These are phyloP conservation scores for Forficula auricularia DNA, from an alignment of 1,140 invertebrate species.

Conservation along the genomic window DNA sequence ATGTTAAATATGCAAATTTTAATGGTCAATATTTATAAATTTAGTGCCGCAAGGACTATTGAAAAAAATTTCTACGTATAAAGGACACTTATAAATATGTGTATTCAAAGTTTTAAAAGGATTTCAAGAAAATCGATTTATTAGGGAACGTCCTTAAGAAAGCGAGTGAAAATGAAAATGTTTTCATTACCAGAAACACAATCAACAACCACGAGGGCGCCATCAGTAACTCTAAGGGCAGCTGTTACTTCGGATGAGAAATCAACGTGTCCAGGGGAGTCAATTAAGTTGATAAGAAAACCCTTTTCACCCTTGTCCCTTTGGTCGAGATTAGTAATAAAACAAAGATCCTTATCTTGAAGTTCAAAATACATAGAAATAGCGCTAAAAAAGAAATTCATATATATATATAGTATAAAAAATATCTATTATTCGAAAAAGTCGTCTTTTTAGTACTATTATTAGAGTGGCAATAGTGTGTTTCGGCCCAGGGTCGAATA, in stretches of 20 bases:
- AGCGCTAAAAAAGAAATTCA: constrained; percentile 47
- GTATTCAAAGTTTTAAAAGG: too few relatives aligned
- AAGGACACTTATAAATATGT: too few relatives aligned
- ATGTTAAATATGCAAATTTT: too few relatives aligned
- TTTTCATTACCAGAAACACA: constrained; percentile 96
- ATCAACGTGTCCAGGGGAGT: constrained; percentile 98
- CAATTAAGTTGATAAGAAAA: constrained; percentile 98
- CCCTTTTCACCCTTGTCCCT: constrained; percentile 77
- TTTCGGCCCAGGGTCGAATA: too few relatives aligned
- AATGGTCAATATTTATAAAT: too few relatives aligned
- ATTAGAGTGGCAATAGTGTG: too few relatives aligned
- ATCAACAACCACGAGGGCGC: constrained; percentile 97
- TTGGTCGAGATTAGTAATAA: constrained; percentile 77
- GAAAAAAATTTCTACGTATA: constrained; percentile 15
- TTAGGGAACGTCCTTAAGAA: too few relatives aligned
- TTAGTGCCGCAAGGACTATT: too few relatives aligned
- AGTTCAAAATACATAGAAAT: constrained; percentile 98
- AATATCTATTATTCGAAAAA: too few relatives aligned
- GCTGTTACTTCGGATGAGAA: constrained; percentile 99
- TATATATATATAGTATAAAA: not conserved
- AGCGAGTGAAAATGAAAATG: too few relatives aligned
- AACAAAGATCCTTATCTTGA: constrained; percentile 72
- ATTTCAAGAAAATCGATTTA: too few relatives aligned
- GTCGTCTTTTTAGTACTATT: too few relatives aligned
- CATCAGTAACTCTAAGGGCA: constrained; percentile 96